phyloP scores from a whole-genome alignment of 2,797 vertebrate species.

The Gephyroberyx darwinii region DNA sequence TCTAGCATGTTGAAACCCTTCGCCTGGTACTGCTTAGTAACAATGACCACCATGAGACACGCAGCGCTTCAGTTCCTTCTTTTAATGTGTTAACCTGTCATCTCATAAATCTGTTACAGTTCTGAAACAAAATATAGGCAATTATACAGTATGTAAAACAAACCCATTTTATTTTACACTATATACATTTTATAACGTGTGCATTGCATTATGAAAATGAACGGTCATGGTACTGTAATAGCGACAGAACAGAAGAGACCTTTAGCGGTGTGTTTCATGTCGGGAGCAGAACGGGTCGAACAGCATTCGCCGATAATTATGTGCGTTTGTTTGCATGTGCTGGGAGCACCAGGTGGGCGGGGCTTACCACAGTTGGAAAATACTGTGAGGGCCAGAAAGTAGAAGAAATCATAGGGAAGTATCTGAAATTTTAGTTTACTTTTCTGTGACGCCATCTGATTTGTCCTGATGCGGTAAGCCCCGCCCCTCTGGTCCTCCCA shows the following conservation, averaged over 20 bases:
- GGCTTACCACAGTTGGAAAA: not conserved
- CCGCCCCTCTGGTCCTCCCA: not conserved
- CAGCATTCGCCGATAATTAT: conserved; percentile 17
- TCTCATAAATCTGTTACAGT: conserved; percentile 87
- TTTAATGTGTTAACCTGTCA: conserved; percentile 86
- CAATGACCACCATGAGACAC: conserved; percentile 41
- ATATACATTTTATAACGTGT: conserved; percentile 83
- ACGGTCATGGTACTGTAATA: conserved; percentile 55
- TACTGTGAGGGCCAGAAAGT: not conserved
- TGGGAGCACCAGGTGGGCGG: conserved; percentile 10
- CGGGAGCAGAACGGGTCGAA: conserved; percentile 35
- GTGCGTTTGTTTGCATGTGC: conserved; percentile 15
- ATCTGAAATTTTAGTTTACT: not conserved
- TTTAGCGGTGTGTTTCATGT: conserved; percentile 20
- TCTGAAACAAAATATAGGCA: conserved; percentile 88
- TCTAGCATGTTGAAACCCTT: too few species aligned
- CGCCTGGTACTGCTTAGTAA: too few species aligned
- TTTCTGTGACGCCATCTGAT: not conserved
- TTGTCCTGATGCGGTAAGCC: not conserved
- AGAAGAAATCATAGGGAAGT: not conserved
- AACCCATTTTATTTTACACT: conserved; percentile 86
- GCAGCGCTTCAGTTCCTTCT: conserved; percentile 65
- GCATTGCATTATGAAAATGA: conserved; percentile 76
- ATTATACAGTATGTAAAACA: conserved; percentile 88
- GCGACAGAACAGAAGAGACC: conserved; percentile 60